These are phyloP conservation scores for Nixonia krombeini DNA, from an alignment of 1,140 invertebrate species.

Conservation along the genomic window DNA sequence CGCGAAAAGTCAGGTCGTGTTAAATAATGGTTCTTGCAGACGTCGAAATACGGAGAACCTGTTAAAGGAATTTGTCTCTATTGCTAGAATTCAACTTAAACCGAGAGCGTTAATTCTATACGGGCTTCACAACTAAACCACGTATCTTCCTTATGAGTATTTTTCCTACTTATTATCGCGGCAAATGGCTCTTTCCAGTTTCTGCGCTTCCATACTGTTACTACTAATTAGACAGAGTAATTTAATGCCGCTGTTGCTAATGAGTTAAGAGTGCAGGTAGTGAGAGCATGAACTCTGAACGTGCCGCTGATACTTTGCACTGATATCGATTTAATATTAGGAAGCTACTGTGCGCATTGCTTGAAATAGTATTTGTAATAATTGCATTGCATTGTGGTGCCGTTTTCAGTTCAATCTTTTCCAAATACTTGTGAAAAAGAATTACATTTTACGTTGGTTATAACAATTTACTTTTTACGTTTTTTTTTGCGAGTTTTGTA, in stretches of 20 bases:
- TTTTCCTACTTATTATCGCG: constrained; percentile 40
- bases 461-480: too few species aligned
- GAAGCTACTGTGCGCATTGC: constrained; percentile 19
- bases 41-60: constrained; percentile 13
- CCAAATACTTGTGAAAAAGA: too few species aligned
- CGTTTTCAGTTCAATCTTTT: too few species aligned
- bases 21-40: constrained; percentile 5
- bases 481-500: too few species aligned
- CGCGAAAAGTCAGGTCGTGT: constrained; percentile 5
- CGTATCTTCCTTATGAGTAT: constrained; percentile 29
- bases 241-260: constrained; percentile 57
- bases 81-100: constrained; percentile 24
- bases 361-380: constrained; percentile 29
- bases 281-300: constrained; percentile 52
- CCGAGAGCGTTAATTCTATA: constrained; percentile 27
- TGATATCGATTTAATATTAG: constrained; percentile 57
- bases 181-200: constrained; percentile 47
- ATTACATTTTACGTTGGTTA: too few species aligned
- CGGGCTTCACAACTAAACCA: constrained; percentile 29
- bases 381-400: neutral
- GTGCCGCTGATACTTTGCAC: constrained; percentile 54
- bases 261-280: constrained; percentile 50
- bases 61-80: constrained; percentile 24
- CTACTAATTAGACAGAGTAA: constrained; percentile 57
- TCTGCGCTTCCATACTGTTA: constrained; percentile 42